Evolutionary conservation across 1,140 invertebrate genomes (phyloP).

Genomic region (Samia ricini): DNA sequence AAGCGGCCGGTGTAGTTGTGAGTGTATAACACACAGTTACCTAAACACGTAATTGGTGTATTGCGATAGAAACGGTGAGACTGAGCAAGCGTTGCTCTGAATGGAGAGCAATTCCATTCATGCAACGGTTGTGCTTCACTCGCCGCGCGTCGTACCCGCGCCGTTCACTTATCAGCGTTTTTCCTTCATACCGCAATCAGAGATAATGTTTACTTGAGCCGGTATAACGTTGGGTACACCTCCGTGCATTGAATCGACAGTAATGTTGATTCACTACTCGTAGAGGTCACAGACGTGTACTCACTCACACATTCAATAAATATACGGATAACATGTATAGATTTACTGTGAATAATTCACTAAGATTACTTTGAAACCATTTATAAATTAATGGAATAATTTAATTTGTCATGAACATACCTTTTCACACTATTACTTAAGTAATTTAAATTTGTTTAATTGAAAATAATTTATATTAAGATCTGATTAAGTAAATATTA

Average conservation of each 20-base stretch:
- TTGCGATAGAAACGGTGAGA: conserved; percentile 53
- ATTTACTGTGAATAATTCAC: neutral
- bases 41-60: conserved; percentile 39
- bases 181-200: conserved; percentile 7
- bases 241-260: conserved; percentile 1
- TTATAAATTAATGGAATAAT: too few relatives aligned
- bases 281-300: neutral
- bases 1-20: conserved; percentile 23
- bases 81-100: conserved; percentile 43
- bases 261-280: neutral
- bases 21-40: conserved; percentile 26
- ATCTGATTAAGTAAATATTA: neutral
- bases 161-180: conserved; percentile 25
- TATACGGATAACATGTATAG: neutral
- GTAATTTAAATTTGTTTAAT: neutral
- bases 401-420: too few relatives aligned
- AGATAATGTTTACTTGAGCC: conserved; percentile 1
- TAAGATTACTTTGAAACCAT: too few relatives aligned
- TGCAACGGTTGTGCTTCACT: conserved; percentile 36
- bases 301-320: neutral
- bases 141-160: conserved; percentile 16
- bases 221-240: too few relatives aligned
- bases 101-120: conserved; percentile 60
- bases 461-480: neutral
- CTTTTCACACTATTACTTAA: neutral